Evolutionary conservation across 2,888 invertebrate species (phyloP), one percentile per base, ranked within the genome.

Genomic region (Morpho achilles): DNA sequence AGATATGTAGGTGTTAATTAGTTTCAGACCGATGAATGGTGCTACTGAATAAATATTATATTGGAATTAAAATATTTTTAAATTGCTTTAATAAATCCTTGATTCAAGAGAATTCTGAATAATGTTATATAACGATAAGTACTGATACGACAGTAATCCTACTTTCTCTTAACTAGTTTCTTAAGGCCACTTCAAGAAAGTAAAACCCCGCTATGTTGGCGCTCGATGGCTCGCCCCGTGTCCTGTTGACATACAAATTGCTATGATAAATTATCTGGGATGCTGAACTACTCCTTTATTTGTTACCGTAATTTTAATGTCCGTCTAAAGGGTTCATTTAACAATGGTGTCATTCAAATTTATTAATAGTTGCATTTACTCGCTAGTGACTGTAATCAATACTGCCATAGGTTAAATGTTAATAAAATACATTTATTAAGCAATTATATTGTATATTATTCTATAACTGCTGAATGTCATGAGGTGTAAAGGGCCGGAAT

Each of bases 141-240:
- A 72, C 74, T 76, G 69, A 73, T 77, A 80, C 82, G 80, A 84
- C 81, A 80, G 82, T 79, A 80, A 85, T 84, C 85, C 87, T 86
- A 90, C 87, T 89, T 90, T 89, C 88, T 87, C 89, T 84, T 82
- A 85, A 87, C 87, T 87, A 83, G 85, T 87, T 87, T 87, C 82
- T 84, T 82, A 82, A 80, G 84, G 87, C 85, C 82, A 83, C 80
- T 80, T 77, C 77, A 86, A 85, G 90, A 90, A 90, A 90, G 89
- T 89, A 89, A 89, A 90, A 89, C 87, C 82, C 87, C 86, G 86
- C 87, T 86, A 86, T 82, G 84, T 82, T 77, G 72, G 80, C 79
- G 82, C 82, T 82, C 80, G 71, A 69, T 61, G 66, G 62, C 64
- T 68, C 62, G 82, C 81, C 83, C 79, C 77, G 85, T 83, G 87